Percentiles rank a stretch among this genome's conserved stretches.
These are phyloP conservation scores for Drosophila greeni DNA, from an alignment of 2,888 invertebrate genomes.

Conservation along the genomic window DNA sequence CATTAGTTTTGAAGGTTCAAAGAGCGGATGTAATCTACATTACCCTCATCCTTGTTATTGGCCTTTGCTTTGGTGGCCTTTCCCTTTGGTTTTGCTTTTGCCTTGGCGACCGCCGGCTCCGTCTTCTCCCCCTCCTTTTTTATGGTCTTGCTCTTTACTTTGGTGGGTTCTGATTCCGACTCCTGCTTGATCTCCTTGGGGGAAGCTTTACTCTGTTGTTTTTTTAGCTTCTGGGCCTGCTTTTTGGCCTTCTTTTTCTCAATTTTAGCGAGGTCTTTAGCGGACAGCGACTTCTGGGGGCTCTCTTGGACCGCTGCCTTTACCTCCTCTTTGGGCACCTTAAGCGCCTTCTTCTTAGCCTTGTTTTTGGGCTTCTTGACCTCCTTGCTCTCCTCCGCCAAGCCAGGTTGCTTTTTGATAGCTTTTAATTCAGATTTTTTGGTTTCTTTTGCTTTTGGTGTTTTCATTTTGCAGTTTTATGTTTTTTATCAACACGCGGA, in stretches of 20 bases:
- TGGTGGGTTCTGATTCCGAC: neutral
- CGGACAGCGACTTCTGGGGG: conserved; percentile 28
- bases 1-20: neutral
- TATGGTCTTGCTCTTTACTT: neutral
- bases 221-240: conserved; percentile 62
- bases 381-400: conserved; percentile 38
- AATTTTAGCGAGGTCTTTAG: conserved; percentile 57
- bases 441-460: conserved; percentile 33
- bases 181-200: conserved; percentile 2
- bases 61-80: conserved; percentile 33
- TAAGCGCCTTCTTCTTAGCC: conserved; percentile 10
- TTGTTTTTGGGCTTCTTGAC: conserved; percentile 51
- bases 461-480: conserved; percentile 40
- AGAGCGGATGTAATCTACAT: neutral
- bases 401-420: conserved; percentile 27
- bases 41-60: conserved; percentile 50
- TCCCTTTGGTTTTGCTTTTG: conserved; percentile 28
- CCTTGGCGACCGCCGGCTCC: conserved; percentile 6
- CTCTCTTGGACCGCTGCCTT: conserved; percentile 27
- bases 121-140: conserved; percentile 5
- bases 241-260: conserved; percentile 72
- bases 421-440: conserved; percentile 43
- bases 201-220: conserved; percentile 45
- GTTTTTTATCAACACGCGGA: conserved; percentile 24
- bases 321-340: conserved; percentile 9